These are phyloP conservation scores for Saturnia pavonia DNA, from an alignment of 2,888 invertebrate genomes.

Conservation along the genomic window DNA sequence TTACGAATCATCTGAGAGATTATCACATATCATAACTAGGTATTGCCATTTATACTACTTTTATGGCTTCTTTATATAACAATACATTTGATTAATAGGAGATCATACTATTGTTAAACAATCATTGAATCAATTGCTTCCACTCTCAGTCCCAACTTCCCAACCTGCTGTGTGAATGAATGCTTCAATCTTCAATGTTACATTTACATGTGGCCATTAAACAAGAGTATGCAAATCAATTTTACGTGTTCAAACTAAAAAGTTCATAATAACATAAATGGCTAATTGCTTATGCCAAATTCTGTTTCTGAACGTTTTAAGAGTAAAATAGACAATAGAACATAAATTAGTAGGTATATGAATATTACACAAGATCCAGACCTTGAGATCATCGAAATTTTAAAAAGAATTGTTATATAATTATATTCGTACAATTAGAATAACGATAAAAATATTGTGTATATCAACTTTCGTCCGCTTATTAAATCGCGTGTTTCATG, in stretches of 20 bases:
- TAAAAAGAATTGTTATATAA: no score
- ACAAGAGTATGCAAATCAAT: neutral
- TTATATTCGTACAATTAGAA: no score
- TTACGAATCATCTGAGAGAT: no score
- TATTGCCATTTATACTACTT: neutral
- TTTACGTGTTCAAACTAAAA: neutral
- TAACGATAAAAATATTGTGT: neutral
- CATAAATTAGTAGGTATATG: no score
- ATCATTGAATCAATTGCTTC: conserved; percentile 15
- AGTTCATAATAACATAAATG: neutral
- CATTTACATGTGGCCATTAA: conserved; percentile 21
- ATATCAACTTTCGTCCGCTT: conserved; percentile 17
- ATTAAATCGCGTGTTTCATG: conserved; percentile 30
- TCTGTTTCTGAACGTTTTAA: neutral
- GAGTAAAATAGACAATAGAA: neutral
- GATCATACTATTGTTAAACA: neutral
- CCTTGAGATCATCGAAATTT: no score
- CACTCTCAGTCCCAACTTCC: conserved; percentile 15
- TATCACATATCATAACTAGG: neutral
- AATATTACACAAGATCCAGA: no score
- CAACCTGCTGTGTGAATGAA: conserved; percentile 23
- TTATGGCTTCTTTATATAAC: neutral
- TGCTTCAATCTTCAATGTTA: conserved; percentile 21
- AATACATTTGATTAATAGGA: neutral
- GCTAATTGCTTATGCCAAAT: neutral